Evolutionary conservation across 1,140 invertebrate species (phyloP).

Genomic region (Pentalonia nigronervosa): DNA sequence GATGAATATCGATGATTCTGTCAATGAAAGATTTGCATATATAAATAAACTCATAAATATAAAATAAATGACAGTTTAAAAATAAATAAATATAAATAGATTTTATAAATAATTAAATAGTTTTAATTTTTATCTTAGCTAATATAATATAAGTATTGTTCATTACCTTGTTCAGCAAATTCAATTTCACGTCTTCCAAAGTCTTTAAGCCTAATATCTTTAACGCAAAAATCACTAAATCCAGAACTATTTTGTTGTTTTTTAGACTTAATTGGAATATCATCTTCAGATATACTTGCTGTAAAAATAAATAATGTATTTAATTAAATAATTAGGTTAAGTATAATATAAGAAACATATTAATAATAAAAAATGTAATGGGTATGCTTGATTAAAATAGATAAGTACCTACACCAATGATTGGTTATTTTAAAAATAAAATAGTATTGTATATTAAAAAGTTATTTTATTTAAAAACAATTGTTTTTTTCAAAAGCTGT

Average conservation of each 20-base stretch:
- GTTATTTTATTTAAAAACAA: too few relatives aligned
- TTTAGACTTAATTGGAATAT: constrained; percentile 27
- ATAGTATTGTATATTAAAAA: too few relatives aligned
- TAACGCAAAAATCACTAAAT: constrained; percentile 87
- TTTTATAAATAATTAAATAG: too few relatives aligned
- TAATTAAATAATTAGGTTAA: background rate
- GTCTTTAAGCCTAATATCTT: constrained; percentile 89
- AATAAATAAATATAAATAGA: too few relatives aligned
- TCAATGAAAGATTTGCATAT: too few relatives aligned
- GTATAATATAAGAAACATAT: background rate
- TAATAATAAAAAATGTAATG: background rate
- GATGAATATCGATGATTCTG: too few relatives aligned
- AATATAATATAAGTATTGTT: constrained; percentile 62
- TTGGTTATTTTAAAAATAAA: background rate
- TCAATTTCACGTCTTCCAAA: constrained; percentile 96
- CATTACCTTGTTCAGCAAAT: constrained; percentile 88
- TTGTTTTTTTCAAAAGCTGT: background rate
- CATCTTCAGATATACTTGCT: constrained; percentile 50
- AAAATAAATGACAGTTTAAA: too few relatives aligned
- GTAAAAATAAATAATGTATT: background rate
- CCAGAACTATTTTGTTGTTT: constrained; percentile 64
- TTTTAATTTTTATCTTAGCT: background rate
- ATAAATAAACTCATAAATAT: too few relatives aligned
- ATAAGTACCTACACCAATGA: background rate
- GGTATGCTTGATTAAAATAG: background rate